These are phyloP conservation scores for Leuctra nigra DNA, from an alignment of 2,888 invertebrate genomes.

Conservation along the genomic window DNA sequence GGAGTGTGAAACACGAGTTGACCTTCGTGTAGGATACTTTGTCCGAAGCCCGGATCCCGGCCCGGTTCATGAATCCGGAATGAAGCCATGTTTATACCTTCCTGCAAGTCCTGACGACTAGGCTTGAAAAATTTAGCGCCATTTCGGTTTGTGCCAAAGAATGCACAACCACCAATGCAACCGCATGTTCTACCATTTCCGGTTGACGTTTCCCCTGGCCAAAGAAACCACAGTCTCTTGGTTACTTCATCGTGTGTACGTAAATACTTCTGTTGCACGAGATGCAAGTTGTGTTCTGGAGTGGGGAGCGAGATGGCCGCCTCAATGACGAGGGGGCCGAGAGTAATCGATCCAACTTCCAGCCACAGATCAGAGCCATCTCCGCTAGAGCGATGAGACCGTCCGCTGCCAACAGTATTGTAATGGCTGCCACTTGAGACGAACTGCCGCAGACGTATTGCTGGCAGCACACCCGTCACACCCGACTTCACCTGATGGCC, in stretches of 20 bases:
- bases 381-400: slow-evolving; percentile 41
- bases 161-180: slow-evolving; percentile 90
- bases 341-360: slow-evolving; percentile 62
- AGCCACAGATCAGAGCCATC: slow-evolving; percentile 50
- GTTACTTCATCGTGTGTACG: slow-evolving; percentile 76
- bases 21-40: slow-evolving; percentile 82
- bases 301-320: slow-evolving; percentile 76
- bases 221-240: slow-evolving; percentile 90
- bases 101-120: slow-evolving; percentile 67
- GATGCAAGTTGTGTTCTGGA: slow-evolving; percentile 67
- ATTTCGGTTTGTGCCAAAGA: slow-evolving; percentile 90
- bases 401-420: slow-evolving; percentile 42
- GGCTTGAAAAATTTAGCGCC: slow-evolving; percentile 86
- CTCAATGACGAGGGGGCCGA: slow-evolving; percentile 86
- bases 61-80: slow-evolving; percentile 69
- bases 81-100: slow-evolving; percentile 76
- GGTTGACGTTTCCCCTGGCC: slow-evolving; percentile 61
- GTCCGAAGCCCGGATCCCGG: slow-evolving; percentile 87
- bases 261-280: slow-evolving; percentile 70
- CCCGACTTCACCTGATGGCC: slow-evolving; percentile 86
- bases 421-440: slow-evolving; percentile 50
- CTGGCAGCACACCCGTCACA: slow-evolving; percentile 76
- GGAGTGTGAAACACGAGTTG: slow-evolving; percentile 87
- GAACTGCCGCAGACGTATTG: slow-evolving; percentile 60
- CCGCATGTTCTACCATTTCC: slow-evolving; percentile 61